phyloP scores from a whole-genome alignment of 92 coral and sea anemone species.

The Bergia puertoricense region DNA sequence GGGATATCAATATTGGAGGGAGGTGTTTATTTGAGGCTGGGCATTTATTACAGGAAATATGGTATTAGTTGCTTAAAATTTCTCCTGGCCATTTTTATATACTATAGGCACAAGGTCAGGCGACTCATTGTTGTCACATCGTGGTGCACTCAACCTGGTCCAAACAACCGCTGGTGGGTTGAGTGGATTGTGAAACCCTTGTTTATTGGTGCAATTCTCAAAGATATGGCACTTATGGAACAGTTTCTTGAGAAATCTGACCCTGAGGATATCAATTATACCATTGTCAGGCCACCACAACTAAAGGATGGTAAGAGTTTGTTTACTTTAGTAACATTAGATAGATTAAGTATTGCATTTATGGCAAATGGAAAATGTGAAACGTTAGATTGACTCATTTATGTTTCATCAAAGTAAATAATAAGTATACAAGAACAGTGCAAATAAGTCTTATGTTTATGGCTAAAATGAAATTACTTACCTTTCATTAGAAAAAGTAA shows the following conservation, averaged over 20 bases:
- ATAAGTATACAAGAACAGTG: too few species aligned
- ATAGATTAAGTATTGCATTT: too few species aligned
- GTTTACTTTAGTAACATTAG: neutral
- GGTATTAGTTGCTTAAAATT: neutral
- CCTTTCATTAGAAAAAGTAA: too few species aligned
- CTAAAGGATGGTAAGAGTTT: slow-evolving; percentile 57
- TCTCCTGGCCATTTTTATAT: neutral
- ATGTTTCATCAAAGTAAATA: too few species aligned
- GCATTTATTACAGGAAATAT: too few species aligned
- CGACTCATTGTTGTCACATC: slow-evolving; percentile 75
- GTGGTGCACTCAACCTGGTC: slow-evolving; percentile 87
- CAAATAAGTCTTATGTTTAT: too few species aligned
- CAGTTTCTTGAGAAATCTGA: slow-evolving; percentile 62
- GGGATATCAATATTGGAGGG: too few species aligned
- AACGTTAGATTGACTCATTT: too few species aligned
- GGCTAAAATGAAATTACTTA: too few species aligned
- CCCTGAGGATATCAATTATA: slow-evolving; percentile 68
- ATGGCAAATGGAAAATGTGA: too few species aligned
- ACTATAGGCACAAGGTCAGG: slow-evolving; percentile 62
- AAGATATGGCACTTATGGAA: slow-evolving; percentile 89
- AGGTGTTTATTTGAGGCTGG: too few species aligned
- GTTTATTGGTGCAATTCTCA: slow-evolving; percentile 67
- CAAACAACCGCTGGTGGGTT: slow-evolving; percentile 75
- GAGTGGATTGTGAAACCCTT: slow-evolving; percentile 90
- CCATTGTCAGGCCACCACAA: slow-evolving; percentile 80